Conservation (phyloP, 1,140 invertebrate genomes). For the Bombus turneri region DNA sequence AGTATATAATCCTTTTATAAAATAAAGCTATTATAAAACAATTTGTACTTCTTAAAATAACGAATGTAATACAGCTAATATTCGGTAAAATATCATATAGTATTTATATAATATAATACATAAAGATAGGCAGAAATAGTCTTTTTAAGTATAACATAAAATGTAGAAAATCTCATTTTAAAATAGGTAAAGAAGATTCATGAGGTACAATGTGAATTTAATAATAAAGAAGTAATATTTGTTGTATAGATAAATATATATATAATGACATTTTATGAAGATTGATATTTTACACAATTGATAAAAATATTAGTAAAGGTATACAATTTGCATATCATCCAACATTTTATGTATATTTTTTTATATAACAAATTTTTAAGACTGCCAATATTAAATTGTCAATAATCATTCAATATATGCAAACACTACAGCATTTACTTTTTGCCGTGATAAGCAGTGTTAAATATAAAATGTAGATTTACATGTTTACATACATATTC, state of each 20-base stretch:
- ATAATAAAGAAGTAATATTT: neutral
- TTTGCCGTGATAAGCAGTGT: constrained; percentile 52
- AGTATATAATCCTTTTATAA: constrained; percentile 34
- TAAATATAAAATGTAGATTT: constrained; percentile 22
- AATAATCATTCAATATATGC: constrained; percentile 18
- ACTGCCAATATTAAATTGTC: constrained; percentile 35
- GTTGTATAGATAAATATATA: constrained; percentile 33
- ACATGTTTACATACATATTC: neutral
- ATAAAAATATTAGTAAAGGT: constrained; percentile 5
- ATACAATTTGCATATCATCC: constrained; percentile 40
- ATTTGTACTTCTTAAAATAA: constrained; percentile 14
- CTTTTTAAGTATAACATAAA: constrained; percentile 25
- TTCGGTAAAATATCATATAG: constrained; percentile 17
- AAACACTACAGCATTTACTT: constrained; percentile 15
- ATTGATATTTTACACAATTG: constrained; percentile 20
- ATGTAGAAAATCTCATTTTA: constrained; percentile 34
- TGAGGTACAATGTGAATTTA: neutral
- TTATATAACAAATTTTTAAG: constrained; percentile 34
- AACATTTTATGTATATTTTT: constrained; percentile 38
- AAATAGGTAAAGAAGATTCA: neutral
- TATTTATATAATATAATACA: neutral
- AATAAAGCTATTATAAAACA: constrained; percentile 20
- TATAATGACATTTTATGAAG: constrained; percentile 3
- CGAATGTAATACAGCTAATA: constrained; percentile 33
- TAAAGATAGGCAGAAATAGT: constrained; percentile 9